Conservation (phyloP, 2,888 invertebrate species). For the Tyria jacobaeae region DNA sequence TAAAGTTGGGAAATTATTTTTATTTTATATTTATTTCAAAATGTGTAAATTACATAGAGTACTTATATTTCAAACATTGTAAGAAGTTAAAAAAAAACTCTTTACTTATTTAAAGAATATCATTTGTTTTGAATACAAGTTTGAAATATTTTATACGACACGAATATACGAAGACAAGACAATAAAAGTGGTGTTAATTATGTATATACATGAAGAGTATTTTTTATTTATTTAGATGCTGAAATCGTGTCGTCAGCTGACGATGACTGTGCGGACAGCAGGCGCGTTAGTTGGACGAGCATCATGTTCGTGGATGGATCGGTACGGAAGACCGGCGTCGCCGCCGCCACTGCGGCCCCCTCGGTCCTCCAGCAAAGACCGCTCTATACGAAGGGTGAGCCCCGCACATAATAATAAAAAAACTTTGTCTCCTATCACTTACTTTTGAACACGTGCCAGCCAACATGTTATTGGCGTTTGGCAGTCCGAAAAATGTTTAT, state of each 20-base stretch:
- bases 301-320: slow-evolving; percentile 98
- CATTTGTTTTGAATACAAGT: too few species aligned
- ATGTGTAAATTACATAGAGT: too few species aligned
- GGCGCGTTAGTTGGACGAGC: slow-evolving; percentile 92
- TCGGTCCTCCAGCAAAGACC: slow-evolving; percentile 87
- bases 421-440: slow-evolving; percentile 2
- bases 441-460: slow-evolving; percentile 25
- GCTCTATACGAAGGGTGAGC: slow-evolving; percentile 88
- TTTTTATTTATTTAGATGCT: slow-evolving; percentile 90
- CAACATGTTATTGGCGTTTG: slow-evolving; percentile 17
- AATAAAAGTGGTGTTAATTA: too few species aligned
- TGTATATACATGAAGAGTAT: too few species aligned
- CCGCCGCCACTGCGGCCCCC: slow-evolving; percentile 86
- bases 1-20: too few species aligned
- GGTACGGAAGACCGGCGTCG: slow-evolving; percentile 95
- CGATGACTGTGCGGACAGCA: slow-evolving; percentile 95
- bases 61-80: too few species aligned
- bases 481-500: slow-evolving; percentile 7
- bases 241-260: slow-evolving; percentile 94
- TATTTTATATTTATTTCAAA: too few species aligned
- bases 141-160: too few species aligned
- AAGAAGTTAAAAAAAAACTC: too few species aligned
- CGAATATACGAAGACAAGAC: too few species aligned
- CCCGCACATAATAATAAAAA: slow-evolving; percentile 2
- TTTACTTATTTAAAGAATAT: too few species aligned